A percentile compares a stretch with the other conserved stretches of the same genome.
These are phyloP conservation scores for Nothoprocta perdicaria DNA, from an alignment of 2,113 vertebrate genomes.

Conservation along the genomic window DNA sequence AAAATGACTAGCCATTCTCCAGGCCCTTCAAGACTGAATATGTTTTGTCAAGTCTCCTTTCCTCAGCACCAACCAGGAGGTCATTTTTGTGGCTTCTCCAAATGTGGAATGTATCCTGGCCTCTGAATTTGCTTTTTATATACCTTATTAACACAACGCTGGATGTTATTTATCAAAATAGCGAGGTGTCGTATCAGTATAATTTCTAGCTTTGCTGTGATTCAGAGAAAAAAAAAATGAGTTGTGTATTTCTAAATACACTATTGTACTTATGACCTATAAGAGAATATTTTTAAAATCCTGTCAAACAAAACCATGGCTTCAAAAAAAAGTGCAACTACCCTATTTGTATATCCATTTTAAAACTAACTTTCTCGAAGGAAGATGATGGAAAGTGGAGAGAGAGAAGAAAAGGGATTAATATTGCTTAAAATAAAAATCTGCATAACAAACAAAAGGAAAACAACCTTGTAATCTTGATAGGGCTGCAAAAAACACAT, in stretches of 20 bases:
- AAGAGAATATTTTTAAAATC: background rate
- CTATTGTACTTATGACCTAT: background rate
- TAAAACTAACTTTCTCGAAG: slow-evolving; percentile 9
- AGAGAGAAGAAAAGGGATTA: background rate
- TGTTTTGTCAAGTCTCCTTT: background rate
- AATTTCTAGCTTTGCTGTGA: background rate
- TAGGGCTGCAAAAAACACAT: background rate
- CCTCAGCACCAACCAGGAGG: background rate
- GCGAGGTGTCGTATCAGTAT: background rate
- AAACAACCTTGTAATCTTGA: background rate
- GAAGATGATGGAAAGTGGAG: background rate
- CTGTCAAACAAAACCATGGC: background rate
- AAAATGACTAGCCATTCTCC: background rate
- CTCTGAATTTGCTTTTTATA: background rate
- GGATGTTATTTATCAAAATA: background rate
- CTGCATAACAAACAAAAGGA: background rate
- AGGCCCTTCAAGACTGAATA: accelerated
- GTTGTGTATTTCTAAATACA: background rate
- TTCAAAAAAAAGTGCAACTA: background rate
- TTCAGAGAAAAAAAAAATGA: background rate
- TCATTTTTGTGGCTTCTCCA: background rate
- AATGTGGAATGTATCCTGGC: background rate
- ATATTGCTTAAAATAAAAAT: background rate
- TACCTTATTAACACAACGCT: background rate
- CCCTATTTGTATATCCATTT: background rate